A percentile compares a stretch with the other conserved stretches of the same genome.
Conservation (phyloP, 1,140 invertebrate species). For the Samia ricini region DNA sequence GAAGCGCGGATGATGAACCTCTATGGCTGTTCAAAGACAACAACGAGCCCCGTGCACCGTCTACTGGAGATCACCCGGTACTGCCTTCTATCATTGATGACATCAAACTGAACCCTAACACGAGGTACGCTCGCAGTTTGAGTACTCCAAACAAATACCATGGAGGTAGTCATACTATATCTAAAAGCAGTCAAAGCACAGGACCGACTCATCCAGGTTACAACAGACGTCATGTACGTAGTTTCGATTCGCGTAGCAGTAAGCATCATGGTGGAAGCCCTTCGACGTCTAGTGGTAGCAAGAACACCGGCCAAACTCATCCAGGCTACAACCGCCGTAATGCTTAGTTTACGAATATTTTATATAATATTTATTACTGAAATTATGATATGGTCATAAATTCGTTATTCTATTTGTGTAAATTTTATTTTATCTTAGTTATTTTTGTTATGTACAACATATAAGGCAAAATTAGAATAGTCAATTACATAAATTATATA, state of each 20-base stretch:
- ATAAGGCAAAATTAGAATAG: too few species aligned
- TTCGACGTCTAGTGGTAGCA: conserved; percentile 10
- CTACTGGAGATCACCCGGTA: conserved; percentile 7
- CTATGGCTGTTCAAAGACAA: conserved; percentile 10
- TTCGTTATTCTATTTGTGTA: too few species aligned
- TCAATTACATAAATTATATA: too few species aligned
- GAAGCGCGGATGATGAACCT: background rate
- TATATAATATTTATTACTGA: background rate
- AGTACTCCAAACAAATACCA: background rate
- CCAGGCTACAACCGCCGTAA: conserved; percentile 39
- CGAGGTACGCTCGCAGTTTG: conserved; percentile 21
- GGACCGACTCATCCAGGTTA: background rate
- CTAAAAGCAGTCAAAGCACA: conserved; percentile 1
- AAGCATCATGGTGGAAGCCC: conserved; percentile 20
- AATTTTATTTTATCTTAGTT: too few species aligned
- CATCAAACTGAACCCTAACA: conserved; percentile 20
- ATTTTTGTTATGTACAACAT: too few species aligned
- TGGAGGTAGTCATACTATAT: conserved; percentile 7
- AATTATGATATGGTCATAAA: too few species aligned
- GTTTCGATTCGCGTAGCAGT: conserved; percentile 19
- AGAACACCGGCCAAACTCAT: conserved; percentile 27
- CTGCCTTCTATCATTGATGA: conserved; percentile 15
- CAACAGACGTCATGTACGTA: conserved; percentile 2
- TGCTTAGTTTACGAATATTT: conserved; percentile 30
- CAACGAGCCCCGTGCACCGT: conserved; percentile 2